A percentile compares a stretch with the other conserved stretches of the same genome.
phyloP scores from a whole-genome alignment of 2,888 invertebrate genomes.

The Chymomyza amoena region DNA sequence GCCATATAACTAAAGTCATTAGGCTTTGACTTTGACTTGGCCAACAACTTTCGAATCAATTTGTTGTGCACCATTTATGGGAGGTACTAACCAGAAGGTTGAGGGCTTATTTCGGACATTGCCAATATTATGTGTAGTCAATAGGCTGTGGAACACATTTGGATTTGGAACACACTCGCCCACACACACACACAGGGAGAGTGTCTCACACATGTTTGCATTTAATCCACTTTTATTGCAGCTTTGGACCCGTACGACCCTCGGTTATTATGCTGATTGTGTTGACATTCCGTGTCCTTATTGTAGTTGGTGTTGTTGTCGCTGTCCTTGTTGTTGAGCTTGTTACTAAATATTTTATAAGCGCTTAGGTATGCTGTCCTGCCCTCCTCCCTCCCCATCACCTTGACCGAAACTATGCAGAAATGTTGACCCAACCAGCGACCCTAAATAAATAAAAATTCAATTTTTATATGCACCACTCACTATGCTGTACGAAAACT shows the following conservation, averaged over 20 bases:
- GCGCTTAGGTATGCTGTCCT: conserved; percentile 3
- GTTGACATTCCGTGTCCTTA: background rate
- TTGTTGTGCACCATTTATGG: background rate
- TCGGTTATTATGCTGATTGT: conserved; percentile 15
- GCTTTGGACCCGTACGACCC: background rate
- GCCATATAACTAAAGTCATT: conserved; percentile 10
- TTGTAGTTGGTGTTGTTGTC: background rate
- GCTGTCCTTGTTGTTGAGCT: background rate
- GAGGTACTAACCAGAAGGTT: background rate
- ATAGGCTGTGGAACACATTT: background rate
- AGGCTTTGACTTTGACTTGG: conserved; percentile 5
- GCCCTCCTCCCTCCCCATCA: background rate
- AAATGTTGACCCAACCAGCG: background rate
- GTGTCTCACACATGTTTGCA: background rate
- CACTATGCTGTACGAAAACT: background rate
- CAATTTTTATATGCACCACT: background rate
- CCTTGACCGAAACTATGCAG: background rate
- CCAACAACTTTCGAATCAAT: background rate
- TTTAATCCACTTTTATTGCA: conserved; percentile 13
- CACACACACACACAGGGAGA: background rate
- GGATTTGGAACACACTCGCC: background rate
- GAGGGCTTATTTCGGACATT: background rate
- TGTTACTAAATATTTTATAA: conserved; percentile 11
- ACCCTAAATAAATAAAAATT: conserved; percentile 7
- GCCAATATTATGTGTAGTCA: background rate